phyloP scores from a whole-genome alignment of 2,888 invertebrate genomes.

The Agrypnus murinus region DNA sequence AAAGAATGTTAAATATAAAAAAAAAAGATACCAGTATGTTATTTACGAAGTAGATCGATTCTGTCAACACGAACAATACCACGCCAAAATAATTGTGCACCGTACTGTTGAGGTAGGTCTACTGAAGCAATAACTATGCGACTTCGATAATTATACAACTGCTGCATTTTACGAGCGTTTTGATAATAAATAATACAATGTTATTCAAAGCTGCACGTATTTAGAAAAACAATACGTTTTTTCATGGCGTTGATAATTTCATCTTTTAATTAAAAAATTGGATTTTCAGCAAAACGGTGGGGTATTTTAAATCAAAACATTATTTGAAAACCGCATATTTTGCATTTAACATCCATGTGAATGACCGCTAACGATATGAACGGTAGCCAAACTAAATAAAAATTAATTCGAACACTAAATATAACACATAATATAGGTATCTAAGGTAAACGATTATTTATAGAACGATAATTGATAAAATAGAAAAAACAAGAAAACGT shows the following conservation, averaged over 20 bases:
- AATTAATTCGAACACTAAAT: slow-evolving; percentile 22
- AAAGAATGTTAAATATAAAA: too few relatives aligned
- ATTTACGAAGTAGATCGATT: too few relatives aligned
- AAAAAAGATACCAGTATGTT: too few relatives aligned
- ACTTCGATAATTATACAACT: slow-evolving; percentile 5
- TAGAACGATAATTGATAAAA: slow-evolving; percentile 23
- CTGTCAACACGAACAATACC: too few relatives aligned
- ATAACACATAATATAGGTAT: slow-evolving; percentile 21
- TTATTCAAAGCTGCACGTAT: slow-evolving; percentile 16
- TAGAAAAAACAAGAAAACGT: background rate
- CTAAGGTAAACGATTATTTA: slow-evolving; percentile 26
- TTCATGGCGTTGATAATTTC: too few relatives aligned
- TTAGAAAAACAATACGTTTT: slow-evolving; percentile 13
- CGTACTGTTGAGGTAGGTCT: slow-evolving; percentile 24
- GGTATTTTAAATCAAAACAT: too few relatives aligned
- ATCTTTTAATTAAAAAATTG: too few relatives aligned
- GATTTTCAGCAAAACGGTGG: too few relatives aligned
- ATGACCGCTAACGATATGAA: slow-evolving; percentile 26
- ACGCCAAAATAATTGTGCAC: background rate
- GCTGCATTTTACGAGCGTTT: slow-evolving; percentile 15
- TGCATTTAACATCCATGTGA: slow-evolving; percentile 14
- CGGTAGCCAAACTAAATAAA: slow-evolving; percentile 17
- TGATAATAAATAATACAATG: slow-evolving; percentile 20
- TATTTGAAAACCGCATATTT: slow-evolving; percentile 9
- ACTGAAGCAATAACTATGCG: slow-evolving; percentile 1